These are phyloP conservation scores for Enteromius treurensis DNA, from an alignment of 2,797 vertebrate species.

Conservation along the genomic window DNA sequence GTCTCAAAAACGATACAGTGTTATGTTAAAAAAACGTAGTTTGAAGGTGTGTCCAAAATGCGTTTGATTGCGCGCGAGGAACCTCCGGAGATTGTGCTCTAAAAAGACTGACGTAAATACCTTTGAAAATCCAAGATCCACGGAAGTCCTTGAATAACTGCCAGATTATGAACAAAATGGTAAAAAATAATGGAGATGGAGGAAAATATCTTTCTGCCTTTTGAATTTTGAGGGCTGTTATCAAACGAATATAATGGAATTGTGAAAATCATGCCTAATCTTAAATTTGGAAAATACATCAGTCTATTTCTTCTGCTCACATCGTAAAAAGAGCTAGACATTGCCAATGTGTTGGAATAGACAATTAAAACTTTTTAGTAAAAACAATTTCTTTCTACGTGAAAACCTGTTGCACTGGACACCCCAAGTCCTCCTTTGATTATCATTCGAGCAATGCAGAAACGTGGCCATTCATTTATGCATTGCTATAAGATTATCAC, in stretches of 20 bases:
- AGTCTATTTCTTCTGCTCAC: not conserved
- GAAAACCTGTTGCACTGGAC: conserved; percentile 41
- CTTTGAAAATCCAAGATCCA: not conserved
- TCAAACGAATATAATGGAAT: not conserved
- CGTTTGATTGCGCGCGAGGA: not conserved
- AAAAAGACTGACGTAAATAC: not conserved
- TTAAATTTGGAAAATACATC: not conserved
- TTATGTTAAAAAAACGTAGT: not conserved
- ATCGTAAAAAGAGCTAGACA: not conserved
- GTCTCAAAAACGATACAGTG: not conserved
- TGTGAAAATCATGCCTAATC: not conserved
- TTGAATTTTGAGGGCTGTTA: not conserved
- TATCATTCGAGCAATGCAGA: not conserved
- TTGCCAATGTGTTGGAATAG: not conserved
- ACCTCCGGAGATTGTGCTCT: not conserved
- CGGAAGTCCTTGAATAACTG: not conserved
- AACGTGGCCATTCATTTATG: not conserved
- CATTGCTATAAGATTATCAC: not conserved
- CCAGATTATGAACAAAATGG: not conserved
- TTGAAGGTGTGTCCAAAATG: not conserved
- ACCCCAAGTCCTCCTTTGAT: not conserved
- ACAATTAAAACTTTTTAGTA: not conserved
- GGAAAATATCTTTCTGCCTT: not conserved
- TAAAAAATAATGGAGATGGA: not conserved
- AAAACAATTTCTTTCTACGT: not conserved